Evolutionary conservation across 2,797 vertebrate species (phyloP).

Genomic region (Cottoperca gobio): DNA sequence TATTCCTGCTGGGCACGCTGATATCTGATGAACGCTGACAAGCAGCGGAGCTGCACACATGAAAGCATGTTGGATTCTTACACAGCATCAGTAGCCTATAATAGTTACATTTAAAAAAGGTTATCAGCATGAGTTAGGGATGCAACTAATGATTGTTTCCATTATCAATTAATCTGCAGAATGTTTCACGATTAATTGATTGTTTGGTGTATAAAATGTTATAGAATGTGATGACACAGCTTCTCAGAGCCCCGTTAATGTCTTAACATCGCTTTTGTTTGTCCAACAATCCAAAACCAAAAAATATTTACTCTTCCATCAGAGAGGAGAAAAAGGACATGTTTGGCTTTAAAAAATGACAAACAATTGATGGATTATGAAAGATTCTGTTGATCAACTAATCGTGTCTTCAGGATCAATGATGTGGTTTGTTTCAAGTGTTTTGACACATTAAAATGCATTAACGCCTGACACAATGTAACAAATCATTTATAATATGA

Average conservation of each 20-base stretch:
- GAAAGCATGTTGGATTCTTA: not conserved
- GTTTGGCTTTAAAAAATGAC: not conserved
- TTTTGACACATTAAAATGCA: not conserved
- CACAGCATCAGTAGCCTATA: not conserved
- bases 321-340: not conserved
- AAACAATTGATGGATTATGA: not conserved
- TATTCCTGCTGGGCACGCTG: conserved; percentile 4
- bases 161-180: too few species aligned
- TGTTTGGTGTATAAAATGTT: not conserved
- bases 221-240: too few species aligned
- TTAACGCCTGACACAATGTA: not conserved
- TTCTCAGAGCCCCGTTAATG: not conserved
- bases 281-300: too few species aligned
- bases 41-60: not conserved
- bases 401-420: too few species aligned
- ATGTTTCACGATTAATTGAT: not conserved
- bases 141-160: not conserved
- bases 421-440: not conserved
- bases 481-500: not conserved
- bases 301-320: not conserved
- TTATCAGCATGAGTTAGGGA: not conserved
- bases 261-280: not conserved
- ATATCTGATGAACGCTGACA: conserved; percentile 19
- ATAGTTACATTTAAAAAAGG: not conserved
- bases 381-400: too few species aligned